A percentile compares a stretch with the other conserved stretches of the same genome.
These are phyloP conservation scores for Irena cyanogastra DNA, from an alignment of 2,113 vertebrate genomes.

Conservation along the genomic window DNA sequence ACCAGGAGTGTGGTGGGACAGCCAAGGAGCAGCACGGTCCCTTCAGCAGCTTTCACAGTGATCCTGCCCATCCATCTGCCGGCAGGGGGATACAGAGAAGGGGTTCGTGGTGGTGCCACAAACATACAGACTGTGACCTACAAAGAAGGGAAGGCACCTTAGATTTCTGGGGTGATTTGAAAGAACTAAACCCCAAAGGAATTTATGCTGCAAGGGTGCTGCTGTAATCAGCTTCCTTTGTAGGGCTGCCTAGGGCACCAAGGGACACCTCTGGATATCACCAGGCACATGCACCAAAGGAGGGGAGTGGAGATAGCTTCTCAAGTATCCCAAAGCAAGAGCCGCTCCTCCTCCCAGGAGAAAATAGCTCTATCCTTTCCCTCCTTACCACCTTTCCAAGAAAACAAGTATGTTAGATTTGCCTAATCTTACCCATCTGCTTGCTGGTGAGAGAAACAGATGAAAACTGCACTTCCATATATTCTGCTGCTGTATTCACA, in stretches of 20 bases:
- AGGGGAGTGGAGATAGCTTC: background rate
- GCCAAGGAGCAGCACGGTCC: background rate
- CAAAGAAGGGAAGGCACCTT: background rate
- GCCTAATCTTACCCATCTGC: background rate
- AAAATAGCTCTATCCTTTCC: background rate
- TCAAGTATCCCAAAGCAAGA: background rate
- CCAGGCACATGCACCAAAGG: rapidly evolving
- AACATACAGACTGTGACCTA: rapidly evolving
- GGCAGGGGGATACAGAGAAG: background rate
- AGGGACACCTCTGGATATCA: background rate
- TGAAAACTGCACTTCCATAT: background rate
- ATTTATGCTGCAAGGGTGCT: background rate
- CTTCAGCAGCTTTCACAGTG: background rate
- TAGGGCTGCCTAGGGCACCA: rapidly evolving
- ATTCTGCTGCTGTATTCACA: background rate
- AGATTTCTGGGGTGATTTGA: background rate
- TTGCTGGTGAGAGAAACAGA: background rate
- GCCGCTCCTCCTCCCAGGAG: background rate
- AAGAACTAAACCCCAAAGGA: background rate
- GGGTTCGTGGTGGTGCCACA: background rate
- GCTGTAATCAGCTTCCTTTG: background rate
- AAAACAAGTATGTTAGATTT: background rate
- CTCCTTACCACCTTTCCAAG: background rate
- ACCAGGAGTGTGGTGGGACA: rapidly evolving
- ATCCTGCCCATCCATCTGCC: rapidly evolving